Evolutionary conservation across 2,888 invertebrate genomes (phyloP).

Genomic region (Microchrysa polita): DNA sequence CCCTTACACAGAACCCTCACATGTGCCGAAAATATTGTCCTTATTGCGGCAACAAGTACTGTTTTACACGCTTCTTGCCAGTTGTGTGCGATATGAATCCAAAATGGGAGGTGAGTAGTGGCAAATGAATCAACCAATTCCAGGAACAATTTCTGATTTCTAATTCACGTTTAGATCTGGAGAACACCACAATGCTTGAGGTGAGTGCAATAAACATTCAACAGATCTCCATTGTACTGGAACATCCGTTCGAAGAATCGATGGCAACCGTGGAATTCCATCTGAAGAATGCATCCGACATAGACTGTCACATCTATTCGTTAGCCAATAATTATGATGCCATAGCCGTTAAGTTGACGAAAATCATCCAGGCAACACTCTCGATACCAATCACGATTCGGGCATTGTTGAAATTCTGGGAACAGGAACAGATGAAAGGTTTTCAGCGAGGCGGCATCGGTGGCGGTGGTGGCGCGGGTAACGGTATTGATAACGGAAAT

Average conservation of each 20-base stretch:
- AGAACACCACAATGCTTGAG: constrained; percentile 82
- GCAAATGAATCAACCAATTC: neutral
- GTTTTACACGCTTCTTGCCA: constrained; percentile 88
- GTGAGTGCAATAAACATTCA: constrained; percentile 90
- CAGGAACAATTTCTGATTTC: neutral
- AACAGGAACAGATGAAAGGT: constrained; percentile 72
- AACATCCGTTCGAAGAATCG: constrained; percentile 91
- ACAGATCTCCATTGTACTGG: constrained; percentile 88
- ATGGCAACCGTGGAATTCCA: constrained; percentile 93
- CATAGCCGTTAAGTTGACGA: constrained; percentile 65
- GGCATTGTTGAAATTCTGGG: constrained; percentile 86
- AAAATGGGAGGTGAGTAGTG: constrained; percentile 73
- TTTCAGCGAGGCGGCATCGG: constrained; percentile 67
- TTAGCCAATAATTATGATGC: constrained; percentile 66
- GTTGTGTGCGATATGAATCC: constrained; percentile 85
- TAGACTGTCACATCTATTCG: constrained; percentile 81
- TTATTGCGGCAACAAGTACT: constrained; percentile 89
- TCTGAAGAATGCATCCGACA: constrained; percentile 80
- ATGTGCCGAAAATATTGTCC: constrained; percentile 87
- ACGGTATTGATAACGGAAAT: constrained; percentile 65
- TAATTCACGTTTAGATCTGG: constrained; percentile 59
- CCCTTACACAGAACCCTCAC: constrained; percentile 93
- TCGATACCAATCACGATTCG: constrained; percentile 94
- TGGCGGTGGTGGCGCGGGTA: no score
- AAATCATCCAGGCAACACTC: constrained; percentile 85